Conservation (phyloP, 2,113 vertebrate genomes). For the Oncorhynchus keta region DNA sequence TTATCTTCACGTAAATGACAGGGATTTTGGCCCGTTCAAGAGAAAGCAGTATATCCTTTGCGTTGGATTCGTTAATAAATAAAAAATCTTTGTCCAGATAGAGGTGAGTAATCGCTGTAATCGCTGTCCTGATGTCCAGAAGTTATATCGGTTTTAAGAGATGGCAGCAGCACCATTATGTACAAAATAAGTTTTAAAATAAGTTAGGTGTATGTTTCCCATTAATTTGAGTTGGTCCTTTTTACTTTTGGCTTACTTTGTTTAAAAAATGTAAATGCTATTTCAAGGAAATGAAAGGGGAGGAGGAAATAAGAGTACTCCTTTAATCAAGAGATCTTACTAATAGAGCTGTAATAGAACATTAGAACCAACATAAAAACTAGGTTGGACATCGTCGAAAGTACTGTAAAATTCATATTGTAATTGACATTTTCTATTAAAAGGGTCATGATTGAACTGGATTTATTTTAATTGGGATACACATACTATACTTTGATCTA, state of each 20-base stretch:
- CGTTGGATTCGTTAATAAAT: too few species aligned
- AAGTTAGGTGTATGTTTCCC: not conserved
- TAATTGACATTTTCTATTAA: not conserved
- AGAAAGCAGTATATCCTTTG: too few species aligned
- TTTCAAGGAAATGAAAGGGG: slow-evolving; percentile 7
- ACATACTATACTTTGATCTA: too few species aligned
- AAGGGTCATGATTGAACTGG: not conserved
- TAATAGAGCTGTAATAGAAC: not conserved
- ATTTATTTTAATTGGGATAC: too few species aligned
- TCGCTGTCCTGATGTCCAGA: too few species aligned
- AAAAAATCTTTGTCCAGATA: too few species aligned
- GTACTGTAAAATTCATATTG: not conserved
- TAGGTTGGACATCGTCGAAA: not conserved
- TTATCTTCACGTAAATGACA: too few species aligned
- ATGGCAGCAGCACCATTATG: too few species aligned
- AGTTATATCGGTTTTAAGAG: too few species aligned
- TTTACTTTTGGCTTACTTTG: not conserved
- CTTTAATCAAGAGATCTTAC: not conserved
- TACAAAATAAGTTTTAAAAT: too few species aligned
- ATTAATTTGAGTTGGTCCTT: slow-evolving; percentile 9
- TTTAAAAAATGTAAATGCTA: not conserved
- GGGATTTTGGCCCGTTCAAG: too few species aligned
- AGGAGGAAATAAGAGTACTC: not conserved
- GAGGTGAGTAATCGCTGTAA: too few species aligned
- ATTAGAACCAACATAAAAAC: not conserved